These are phyloP conservation scores for Coryphaenoides rupestris DNA, from an alignment of 2,113 vertebrate genomes.

Conservation along the genomic window DNA sequence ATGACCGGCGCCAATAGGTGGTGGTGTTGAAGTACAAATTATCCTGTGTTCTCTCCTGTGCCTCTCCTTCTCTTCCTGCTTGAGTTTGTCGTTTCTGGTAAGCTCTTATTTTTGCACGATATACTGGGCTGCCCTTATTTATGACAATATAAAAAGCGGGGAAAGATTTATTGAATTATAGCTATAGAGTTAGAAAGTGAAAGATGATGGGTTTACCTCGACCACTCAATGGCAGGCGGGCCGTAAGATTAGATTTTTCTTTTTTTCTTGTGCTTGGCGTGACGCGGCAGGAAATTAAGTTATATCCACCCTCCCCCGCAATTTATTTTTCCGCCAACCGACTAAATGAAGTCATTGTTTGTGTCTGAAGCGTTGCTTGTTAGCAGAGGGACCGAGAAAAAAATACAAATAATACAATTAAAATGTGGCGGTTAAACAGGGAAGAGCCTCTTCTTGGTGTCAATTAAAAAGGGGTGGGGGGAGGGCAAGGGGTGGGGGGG, in stretches of 20 bases:
- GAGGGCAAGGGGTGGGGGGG: constrained; percentile 73
- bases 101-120: constrained; percentile 62
- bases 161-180: constrained; percentile 77
- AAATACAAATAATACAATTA: constrained; percentile 47
- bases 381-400: constrained; percentile 56
- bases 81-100: constrained; percentile 65
- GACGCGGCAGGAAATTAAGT: constrained; percentile 78
- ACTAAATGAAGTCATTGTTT: constrained; percentile 81
- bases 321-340: constrained; percentile 75
- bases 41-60: constrained; percentile 32
- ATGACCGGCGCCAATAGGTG: constrained; percentile 63
- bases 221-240: constrained; percentile 58
- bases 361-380: constrained; percentile 71
- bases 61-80: constrained; percentile 46
- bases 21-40: constrained; percentile 63
- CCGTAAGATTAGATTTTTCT: constrained; percentile 71
- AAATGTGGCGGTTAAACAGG: constrained; percentile 62
- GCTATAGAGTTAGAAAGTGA: constrained; percentile 74
- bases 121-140: constrained; percentile 71
- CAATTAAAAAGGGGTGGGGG: constrained; percentile 75
- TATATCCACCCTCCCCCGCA: constrained; percentile 69
- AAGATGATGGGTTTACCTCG: constrained; percentile 75
- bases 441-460: constrained; percentile 69
- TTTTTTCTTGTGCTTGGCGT: constrained; percentile 56
- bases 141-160: constrained; percentile 74